phyloP scores from a whole-genome alignment of 2,797 vertebrate genomes.

The Gadopsis bispinosus region DNA sequence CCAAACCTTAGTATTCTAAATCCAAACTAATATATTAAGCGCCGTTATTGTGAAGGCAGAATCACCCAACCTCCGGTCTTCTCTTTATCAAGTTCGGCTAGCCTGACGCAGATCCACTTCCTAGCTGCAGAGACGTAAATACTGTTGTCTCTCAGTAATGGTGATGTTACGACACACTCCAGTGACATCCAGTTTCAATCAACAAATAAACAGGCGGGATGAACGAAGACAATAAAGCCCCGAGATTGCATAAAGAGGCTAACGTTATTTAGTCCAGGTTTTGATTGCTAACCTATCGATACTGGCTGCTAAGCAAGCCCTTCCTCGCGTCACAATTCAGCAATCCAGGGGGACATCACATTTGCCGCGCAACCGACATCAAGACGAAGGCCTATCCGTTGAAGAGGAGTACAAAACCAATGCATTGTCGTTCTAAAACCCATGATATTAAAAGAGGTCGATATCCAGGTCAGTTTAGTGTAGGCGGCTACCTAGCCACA shows the following conservation, averaged over 20 bases:
- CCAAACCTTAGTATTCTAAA: accelerated
- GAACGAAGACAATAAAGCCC: neutral
- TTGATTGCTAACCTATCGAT: slow-evolving; percentile 27
- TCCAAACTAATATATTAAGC: neutral
- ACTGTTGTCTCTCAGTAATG: slow-evolving; percentile 40
- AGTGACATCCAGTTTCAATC: slow-evolving; percentile 16
- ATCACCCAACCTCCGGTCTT: neutral
- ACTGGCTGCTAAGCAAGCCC: slow-evolving; percentile 24
- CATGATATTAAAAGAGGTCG: slow-evolving; percentile 25
- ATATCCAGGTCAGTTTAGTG: slow-evolving; percentile 60
- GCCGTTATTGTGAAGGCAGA: slow-evolving; percentile 19
- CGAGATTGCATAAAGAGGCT: neutral
- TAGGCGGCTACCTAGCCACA: slow-evolving; percentile 49
- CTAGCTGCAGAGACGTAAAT: slow-evolving; percentile 63
- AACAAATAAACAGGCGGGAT: neutral
- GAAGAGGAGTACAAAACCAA: neutral
- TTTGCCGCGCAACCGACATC: slow-evolving; percentile 3
- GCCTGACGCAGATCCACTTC: slow-evolving; percentile 57
- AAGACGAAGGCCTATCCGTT: neutral
- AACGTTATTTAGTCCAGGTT: neutral
- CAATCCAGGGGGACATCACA: slow-evolving; percentile 32
- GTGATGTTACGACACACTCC: slow-evolving; percentile 37
- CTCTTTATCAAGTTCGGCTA: neutral
- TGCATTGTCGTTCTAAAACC: neutral
- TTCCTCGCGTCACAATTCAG: slow-evolving; percentile 40